Percentiles rank a stretch among this genome's conserved stretches.
phyloP scores from a whole-genome alignment of 2,797 vertebrate genomes.

The Triplophysa bombifrons region DNA sequence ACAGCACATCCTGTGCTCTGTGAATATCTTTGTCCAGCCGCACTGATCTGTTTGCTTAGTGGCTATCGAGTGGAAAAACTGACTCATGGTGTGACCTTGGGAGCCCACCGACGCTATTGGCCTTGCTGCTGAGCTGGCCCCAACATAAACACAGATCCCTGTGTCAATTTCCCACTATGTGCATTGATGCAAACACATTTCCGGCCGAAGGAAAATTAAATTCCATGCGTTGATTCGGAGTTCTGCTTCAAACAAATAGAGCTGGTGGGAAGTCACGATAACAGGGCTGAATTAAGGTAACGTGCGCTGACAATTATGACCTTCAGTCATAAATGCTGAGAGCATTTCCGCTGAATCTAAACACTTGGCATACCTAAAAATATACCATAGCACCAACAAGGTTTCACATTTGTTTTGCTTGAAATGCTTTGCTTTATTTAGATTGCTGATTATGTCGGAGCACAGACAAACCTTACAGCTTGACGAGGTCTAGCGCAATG shows the following conservation, averaged over 20 bases:
- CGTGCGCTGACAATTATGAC: neutral
- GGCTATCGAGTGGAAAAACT: constrained; percentile 67
- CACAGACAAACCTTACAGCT: constrained; percentile 7
- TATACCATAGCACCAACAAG: constrained; percentile 5
- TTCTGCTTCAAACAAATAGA: constrained; percentile 26
- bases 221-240: constrained; percentile 6
- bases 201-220: constrained; percentile 64
- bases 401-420: constrained; percentile 1
- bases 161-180: constrained; percentile 71
- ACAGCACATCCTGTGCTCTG: constrained; percentile 60
- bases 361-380: constrained; percentile 15
- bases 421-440: constrained; percentile 14
- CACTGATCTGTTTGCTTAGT: constrained; percentile 68
- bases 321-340: neutral
- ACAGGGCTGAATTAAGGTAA: constrained; percentile 29
- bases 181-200: constrained; percentile 69
- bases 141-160: constrained; percentile 72
- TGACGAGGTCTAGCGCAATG: neutral
- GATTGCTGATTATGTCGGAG: constrained; percentile 1
- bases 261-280: constrained; percentile 15
- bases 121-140: constrained; percentile 61
- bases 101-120: constrained; percentile 48
- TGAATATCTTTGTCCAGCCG: constrained; percentile 59
- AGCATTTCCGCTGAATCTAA: constrained; percentile 19
- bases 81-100: constrained; percentile 61